These are phyloP conservation scores for Magallana nippona DNA, from an alignment of 2,888 invertebrate species.

Conservation along the genomic window DNA sequence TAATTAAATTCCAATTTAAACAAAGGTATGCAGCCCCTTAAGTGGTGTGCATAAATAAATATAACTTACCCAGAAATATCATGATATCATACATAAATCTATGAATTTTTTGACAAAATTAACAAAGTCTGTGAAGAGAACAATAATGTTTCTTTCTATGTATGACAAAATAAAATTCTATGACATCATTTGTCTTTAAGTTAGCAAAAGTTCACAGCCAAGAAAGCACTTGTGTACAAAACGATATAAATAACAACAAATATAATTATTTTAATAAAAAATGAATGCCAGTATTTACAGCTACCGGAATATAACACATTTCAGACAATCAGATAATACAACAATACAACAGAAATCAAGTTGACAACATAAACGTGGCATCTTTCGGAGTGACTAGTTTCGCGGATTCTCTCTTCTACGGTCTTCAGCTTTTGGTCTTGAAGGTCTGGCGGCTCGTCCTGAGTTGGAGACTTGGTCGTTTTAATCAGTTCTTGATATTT, in stretches of 20 bases:
- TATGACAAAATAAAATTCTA: neutral
- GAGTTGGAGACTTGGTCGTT: neutral
- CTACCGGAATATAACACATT: neutral
- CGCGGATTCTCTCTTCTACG: conserved; percentile 2
- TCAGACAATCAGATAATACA: neutral
- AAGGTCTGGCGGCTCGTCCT: neutral
- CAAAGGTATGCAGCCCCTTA: too few relatives aligned
- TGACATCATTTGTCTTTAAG: neutral
- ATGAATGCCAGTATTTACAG: too few relatives aligned
- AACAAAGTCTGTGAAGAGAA: neutral
- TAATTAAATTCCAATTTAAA: too few relatives aligned
- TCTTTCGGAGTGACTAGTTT: neutral
- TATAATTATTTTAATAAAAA: too few relatives aligned
- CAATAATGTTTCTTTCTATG: neutral
- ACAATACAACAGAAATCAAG: neutral
- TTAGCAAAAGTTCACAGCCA: too few relatives aligned
- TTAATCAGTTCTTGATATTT: neutral
- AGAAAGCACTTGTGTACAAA: too few relatives aligned
- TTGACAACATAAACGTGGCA: neutral
- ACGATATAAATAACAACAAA: too few relatives aligned
- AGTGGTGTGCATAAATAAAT: too few relatives aligned
- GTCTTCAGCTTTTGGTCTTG: neutral
- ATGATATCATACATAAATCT: neutral
- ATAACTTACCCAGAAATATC: neutral
- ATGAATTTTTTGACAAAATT: neutral